These are phyloP conservation scores for Natrix natrix DNA, from an alignment of 2,797 vertebrate species.

Conservation along the genomic window DNA sequence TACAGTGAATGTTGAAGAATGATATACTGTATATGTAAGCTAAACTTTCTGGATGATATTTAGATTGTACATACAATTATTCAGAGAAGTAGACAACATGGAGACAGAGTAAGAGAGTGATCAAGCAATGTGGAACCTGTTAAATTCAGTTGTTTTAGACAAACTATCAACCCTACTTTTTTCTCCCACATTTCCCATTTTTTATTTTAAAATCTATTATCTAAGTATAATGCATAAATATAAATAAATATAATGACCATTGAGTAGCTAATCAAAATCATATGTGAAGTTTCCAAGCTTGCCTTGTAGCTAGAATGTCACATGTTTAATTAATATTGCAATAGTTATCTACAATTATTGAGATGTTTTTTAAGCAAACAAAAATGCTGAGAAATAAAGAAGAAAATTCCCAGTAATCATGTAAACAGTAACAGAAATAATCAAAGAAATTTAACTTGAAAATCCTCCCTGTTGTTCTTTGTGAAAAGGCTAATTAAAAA, in stretches of 20 bases:
- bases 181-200: background rate
- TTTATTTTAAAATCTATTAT: slow-evolving; percentile 13
- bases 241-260: background rate
- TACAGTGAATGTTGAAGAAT: slow-evolving; percentile 12
- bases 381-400: background rate
- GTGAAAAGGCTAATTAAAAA: background rate
- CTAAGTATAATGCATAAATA: background rate
- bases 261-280: background rate
- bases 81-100: background rate
- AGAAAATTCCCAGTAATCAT: background rate
- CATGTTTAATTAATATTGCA: background rate
- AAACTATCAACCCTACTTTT: background rate
- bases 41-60: background rate
- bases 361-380: background rate
- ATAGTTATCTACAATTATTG: slow-evolving; percentile 2
- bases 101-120: background rate
- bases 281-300: slow-evolving; percentile 1
- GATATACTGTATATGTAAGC: background rate
- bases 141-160: background rate
- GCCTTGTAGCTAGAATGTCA: slow-evolving; percentile 4
- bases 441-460: background rate
- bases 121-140: background rate
- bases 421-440: background rate
- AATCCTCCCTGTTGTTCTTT: background rate
- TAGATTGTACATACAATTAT: background rate